Conservation (phyloP, 2,113 vertebrate genomes). For the Poecilia latipinna region DNA sequence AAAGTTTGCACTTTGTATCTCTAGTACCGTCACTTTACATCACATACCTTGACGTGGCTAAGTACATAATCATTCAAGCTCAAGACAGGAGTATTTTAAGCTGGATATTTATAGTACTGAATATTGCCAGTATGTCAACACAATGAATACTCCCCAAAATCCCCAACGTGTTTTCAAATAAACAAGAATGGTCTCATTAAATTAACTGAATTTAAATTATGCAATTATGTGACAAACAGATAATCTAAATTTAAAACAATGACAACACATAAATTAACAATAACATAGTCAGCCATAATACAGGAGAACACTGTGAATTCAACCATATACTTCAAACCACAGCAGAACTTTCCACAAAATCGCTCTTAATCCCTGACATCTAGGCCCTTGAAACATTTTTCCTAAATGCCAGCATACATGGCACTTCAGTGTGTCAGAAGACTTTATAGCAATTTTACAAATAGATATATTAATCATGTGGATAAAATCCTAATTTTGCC, state of each 20-base stretch:
- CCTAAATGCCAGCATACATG: not conserved
- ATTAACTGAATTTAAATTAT: too few relatives aligned
- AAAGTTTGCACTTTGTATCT: too few relatives aligned
- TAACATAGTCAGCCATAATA: not conserved
- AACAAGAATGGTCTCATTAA: too few relatives aligned
- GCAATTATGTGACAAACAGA: too few relatives aligned
- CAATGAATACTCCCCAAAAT: too few relatives aligned
- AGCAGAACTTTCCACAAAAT: not conserved
- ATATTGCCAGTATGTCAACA: not conserved
- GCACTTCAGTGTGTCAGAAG: too few relatives aligned
- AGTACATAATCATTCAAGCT: not conserved
- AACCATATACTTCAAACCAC: not conserved
- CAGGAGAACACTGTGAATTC: not conserved
- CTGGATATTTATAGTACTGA: slow-evolving; percentile 1
- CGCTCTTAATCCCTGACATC: not conserved
- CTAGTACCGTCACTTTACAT: not conserved
- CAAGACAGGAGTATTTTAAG: not conserved
- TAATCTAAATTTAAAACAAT: too few relatives aligned
- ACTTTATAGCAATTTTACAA: not conserved
- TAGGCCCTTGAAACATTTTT: not conserved
- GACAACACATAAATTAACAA: too few relatives aligned
- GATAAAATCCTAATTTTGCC: slow-evolving; percentile 12
- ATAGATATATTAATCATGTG: slow-evolving; percentile 18
- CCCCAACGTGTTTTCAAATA: too few relatives aligned
- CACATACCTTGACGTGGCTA: not conserved